Base-by-base conservation (phyloP, 2,113 vertebrate genomes). In the Artemisiospiza belli region DNA sequence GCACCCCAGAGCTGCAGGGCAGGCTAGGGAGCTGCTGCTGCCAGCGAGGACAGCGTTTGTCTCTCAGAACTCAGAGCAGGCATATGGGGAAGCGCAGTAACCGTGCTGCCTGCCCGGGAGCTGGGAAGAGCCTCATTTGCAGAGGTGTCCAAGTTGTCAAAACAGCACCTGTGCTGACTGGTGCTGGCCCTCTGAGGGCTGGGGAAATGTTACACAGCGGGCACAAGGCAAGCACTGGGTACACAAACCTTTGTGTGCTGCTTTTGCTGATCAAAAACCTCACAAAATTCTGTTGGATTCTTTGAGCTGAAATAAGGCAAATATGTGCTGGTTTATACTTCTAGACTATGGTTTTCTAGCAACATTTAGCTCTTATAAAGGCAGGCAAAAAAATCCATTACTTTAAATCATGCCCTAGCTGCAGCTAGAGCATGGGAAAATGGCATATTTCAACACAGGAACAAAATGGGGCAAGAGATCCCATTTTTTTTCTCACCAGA, bases 111-210 rank as follows among this genome's bases (percentile, higher is more conserved):
- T 94, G 73, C 69, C 87, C 3, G 1, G 61, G 79, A 90, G 80
- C 92, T 87, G 85, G 89, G 92, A 92, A 97, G 82, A 88, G 95
- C 78, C 91, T 89, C 87, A 92, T 95, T 93, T 95, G 93, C 95
- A 95, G 94, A 91, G 95, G 95, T 92, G 94, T 94, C 94, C 93
- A 93, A 95, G 70, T 86, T 95, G 94, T 96, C 95, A 95, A 94
- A 97, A 95, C 94, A 96, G 93, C 94, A 94, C 95, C 96, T 94
- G 95, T 95, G 95, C 91, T 96, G 95, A 96, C 51, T 87, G 83
- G 67, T 95, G 87, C 82, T 94, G 93, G 93, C 94, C 94, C 87
- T 91, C 84, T 12, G 58, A 94, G 90, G 75, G 68, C 67, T 91
- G 72, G 59, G 70, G 79, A 86, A 83, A 82, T n/a, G 83, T 62